A percentile compares a stretch with the other conserved stretches of the same genome.
phyloP scores from a whole-genome alignment of 2,797 vertebrate genomes.

The Onychomys leucogaster region DNA sequence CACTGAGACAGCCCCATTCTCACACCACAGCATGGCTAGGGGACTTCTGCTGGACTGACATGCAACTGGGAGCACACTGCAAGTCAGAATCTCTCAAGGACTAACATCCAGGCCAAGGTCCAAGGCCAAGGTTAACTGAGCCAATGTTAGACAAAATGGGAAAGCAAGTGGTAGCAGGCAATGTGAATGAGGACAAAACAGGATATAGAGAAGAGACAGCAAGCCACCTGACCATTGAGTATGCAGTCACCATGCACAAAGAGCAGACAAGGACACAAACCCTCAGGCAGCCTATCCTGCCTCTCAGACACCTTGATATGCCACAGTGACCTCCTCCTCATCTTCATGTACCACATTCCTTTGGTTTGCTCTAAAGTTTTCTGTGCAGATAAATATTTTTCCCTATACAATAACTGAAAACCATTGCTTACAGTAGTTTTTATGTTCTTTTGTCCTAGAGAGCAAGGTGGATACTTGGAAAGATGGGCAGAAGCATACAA shows the following conservation, averaged over 20 bases:
- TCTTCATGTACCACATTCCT: not conserved
- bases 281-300: not conserved
- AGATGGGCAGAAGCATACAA: too few relatives aligned
- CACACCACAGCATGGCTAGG: not conserved
- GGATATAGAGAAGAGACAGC: not conserved
- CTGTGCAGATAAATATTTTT: too few relatives aligned
- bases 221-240: not conserved
- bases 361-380: not conserved
- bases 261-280: not conserved
- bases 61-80: not conserved
- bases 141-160: not conserved
- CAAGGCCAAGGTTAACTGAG: not conserved
- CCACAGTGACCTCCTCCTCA: not conserved
- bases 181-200: not conserved
- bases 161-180: not conserved
- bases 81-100: not conserved
- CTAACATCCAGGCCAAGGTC: not conserved
- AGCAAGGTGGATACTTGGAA: too few relatives aligned
- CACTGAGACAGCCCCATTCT: not conserved
- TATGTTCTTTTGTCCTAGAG: not conserved
- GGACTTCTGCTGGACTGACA: not conserved
- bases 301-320: not conserved
- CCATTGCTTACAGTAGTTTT: not conserved
- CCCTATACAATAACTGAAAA: not conserved
- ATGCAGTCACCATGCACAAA: not conserved